Evolutionary conservation across 2,888 invertebrate species (phyloP), one percentile per base, ranked within the genome.

Genomic region (Elaeidobius kamerunicus): DNA sequence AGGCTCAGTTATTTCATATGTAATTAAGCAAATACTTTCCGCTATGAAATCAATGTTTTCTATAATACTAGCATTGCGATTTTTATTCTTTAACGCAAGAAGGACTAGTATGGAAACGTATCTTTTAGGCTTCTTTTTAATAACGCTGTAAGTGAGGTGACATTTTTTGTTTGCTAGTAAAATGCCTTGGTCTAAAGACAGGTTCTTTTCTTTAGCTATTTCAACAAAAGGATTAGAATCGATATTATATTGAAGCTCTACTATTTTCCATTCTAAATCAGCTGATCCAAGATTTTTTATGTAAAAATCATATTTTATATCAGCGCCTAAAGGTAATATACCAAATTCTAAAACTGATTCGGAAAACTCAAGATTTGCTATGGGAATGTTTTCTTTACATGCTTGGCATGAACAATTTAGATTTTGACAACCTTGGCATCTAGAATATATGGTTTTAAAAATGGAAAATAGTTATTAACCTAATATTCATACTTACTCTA

Each of bases 1-100:
- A 20, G 65, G 63, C 47, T 65, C 50, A 2, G 61, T 50, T 17
- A 69, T 58, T 55, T 68, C 65, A 52, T 67, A 71, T 1, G 62
- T 63, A 1, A 73, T 60, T 1, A 64, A 39, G 40, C 69, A 67
- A 3, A 64, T 50, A 16, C 58, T 48, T 58, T 66, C 60, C 15
- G 51, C 55, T 17, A 47, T 27, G 2, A 41, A 16, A 3, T 44
- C 36, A 3, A 50, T 2, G 14, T 32, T 34, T 28, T 30, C 11
- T 7, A 7, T 30, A 30, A n/a, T 12, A 7, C 3, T 11, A 7
- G 9, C 30, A 23, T 23, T 23, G 4, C 9, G 23, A 23, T 23
- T 6, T 23, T 6, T 7, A 35, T 3, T 38, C 14, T 49, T 46
- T 17, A 53, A n/a, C 6, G 60, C 55, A 40, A 63, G 58, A 1